phyloP scores from a whole-genome alignment of 2,888 invertebrate genomes.

The Tenthredo distinguenda region DNA sequence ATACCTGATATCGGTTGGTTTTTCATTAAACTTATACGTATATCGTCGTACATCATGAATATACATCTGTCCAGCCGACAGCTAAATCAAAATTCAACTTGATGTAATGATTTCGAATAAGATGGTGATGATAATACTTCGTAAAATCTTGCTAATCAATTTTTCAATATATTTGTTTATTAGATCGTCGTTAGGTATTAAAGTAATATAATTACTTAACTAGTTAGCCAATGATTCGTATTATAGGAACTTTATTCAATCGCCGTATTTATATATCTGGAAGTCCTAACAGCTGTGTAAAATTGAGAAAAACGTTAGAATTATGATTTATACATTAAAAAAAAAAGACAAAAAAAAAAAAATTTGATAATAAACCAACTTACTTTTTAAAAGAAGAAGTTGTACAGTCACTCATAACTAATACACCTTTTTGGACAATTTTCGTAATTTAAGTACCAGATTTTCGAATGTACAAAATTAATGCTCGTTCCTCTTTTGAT shows the following conservation, averaged over 20 bases:
- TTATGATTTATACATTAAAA: neutral
- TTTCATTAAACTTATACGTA: neutral
- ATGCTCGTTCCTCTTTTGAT: neutral
- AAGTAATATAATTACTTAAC: slow-evolving; percentile 14
- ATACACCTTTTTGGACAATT: neutral
- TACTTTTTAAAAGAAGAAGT: neutral
- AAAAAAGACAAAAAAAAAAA: neutral
- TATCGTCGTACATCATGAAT: neutral
- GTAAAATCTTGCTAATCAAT: neutral
- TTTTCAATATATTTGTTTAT: slow-evolving; percentile 2
- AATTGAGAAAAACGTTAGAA: neutral
- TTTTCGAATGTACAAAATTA: neutral
- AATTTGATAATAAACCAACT: slow-evolving; percentile 4
- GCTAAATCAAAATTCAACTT: neutral
- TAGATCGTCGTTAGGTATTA: neutral
- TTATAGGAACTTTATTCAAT: neutral
- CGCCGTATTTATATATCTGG: neutral
- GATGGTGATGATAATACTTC: neutral
- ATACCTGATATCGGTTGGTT: slow-evolving; percentile 44
- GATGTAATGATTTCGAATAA: neutral
- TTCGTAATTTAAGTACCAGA: neutral
- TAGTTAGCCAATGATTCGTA: slow-evolving; percentile 1
- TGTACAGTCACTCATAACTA: neutral
- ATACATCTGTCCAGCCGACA: neutral
- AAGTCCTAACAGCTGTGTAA: neutral